phyloP scores from a whole-genome alignment of 1,140 invertebrate genomes.

The Dolichoris vasculosae region DNA sequence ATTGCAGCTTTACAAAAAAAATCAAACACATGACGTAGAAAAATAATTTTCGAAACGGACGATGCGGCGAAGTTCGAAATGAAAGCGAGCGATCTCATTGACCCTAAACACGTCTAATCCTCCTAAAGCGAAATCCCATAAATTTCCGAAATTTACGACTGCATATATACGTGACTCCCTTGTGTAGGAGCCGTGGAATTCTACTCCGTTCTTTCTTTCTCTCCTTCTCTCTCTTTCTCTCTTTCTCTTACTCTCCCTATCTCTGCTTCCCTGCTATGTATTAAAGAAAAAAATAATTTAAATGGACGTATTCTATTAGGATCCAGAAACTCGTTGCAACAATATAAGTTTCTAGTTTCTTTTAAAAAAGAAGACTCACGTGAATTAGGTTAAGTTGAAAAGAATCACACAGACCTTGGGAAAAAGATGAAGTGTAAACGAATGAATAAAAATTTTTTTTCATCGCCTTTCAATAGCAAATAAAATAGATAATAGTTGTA shows the following conservation, averaged over 20 bases:
- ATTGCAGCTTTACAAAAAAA: not conserved
- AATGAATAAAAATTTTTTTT: conserved; percentile 1
- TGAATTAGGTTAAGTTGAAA: conserved; percentile 18
- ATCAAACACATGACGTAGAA: conserved; percentile 16
- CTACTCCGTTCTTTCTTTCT: conserved; percentile 30
- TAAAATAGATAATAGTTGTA: not conserved
- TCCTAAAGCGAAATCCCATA: conserved; percentile 59
- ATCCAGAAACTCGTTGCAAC: conserved; percentile 53
- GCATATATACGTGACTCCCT: conserved; percentile 26
- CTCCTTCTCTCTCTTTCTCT: not conserved
- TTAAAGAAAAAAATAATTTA: conserved; percentile 63
- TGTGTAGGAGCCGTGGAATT: conserved; percentile 12
- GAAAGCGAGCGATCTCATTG: conserved; percentile 47
- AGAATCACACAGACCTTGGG: not conserved
- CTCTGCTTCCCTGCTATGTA: not conserved
- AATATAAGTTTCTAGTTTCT: conserved; percentile 21
- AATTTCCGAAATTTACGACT: conserved; percentile 66
- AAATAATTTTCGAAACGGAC: conserved; percentile 43
- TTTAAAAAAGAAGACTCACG: conserved; percentile 7
- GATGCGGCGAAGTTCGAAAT: conserved; percentile 22
- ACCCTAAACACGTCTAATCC: conserved; percentile 55
- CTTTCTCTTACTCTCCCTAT: not conserved
- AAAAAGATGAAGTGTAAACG: not conserved
- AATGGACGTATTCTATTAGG: conserved; percentile 73
- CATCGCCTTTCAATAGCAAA: not conserved